Evolutionary conservation across 1,140 invertebrate genomes (phyloP), one percentile per base, ranked within the genome.

Genomic region (Papilio dardanus): DNA sequence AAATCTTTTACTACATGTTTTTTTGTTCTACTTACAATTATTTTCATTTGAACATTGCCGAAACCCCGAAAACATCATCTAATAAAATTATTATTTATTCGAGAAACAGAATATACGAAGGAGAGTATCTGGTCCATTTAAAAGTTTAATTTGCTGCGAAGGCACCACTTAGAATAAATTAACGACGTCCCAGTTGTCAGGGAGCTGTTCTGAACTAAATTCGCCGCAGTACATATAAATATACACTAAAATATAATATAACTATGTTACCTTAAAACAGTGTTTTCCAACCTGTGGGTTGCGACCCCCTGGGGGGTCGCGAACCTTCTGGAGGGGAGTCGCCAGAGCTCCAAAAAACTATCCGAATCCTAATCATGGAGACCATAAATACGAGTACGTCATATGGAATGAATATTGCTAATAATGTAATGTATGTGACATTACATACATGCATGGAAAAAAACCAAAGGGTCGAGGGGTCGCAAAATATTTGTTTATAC

Each of bases 71-170:
- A 28, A 28, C 24, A 14, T 54, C 5, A 54, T 58, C 1, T 24
- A 58, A 28, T 12, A 58, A 24, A 58, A 58, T 62, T 4, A 62
- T 62, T 62, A 28, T 28, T 62, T 14, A 62, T 62, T 62, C 24
- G 54, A 16, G 24, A 6, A 2, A 28, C 24, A 62, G 30, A 62
- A 62, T 62, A 62, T 62, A 62, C 54, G 8, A 24, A 14, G 24
- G 24, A 19, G 19, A 35, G 33, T 69, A 69, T 69, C 19, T 35
- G 12, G 31, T 69, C 10, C 35, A 69, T 69, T 69, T 69, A 37
- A 40, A 40, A 69, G 67, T 69, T 69, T 69, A 69, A 69, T 40
- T 69, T 69, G 33, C 19, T 37, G 67, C 67, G 67, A 37, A 68
- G 66, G n/a, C 31, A 33, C 21, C 67, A 37, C 35, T 69, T 69